phyloP scores from a whole-genome alignment of 2,797 vertebrate species.

The Pelobates cultripes region DNA sequence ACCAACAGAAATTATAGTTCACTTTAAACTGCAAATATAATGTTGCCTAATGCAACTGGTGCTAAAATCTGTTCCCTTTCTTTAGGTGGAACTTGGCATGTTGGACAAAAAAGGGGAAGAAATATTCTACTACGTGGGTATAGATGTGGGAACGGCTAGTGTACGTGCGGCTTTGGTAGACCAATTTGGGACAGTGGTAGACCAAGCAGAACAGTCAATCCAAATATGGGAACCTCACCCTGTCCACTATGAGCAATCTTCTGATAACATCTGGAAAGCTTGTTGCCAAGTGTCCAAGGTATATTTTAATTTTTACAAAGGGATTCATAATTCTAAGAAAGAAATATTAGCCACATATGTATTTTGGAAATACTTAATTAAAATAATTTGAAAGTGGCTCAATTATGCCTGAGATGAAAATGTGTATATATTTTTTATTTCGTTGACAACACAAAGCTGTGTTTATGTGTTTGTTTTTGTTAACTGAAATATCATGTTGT shows the following conservation, averaged over 20 bases:
- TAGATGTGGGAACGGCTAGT: slow-evolving; percentile 91
- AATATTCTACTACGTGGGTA: slow-evolving; percentile 80
- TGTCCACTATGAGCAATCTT: slow-evolving; percentile 91
- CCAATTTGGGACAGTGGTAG: slow-evolving; percentile 70
- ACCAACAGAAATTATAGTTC: no score
- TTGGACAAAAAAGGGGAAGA: slow-evolving; percentile 40
- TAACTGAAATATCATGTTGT: no score
- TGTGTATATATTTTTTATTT: no score
- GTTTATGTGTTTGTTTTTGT: no score
- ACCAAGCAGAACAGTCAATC: slow-evolving; percentile 79
- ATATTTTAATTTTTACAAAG: slow-evolving; percentile 8
- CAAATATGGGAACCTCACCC: slow-evolving; percentile 82
- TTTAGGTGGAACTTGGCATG: slow-evolving; percentile 62
- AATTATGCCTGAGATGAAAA: no score
- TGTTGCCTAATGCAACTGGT: background rate
- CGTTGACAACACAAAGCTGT: no score
- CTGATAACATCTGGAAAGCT: slow-evolving; percentile 87
- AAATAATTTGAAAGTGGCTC: no score
- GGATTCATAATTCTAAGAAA: no score
- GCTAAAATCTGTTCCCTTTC: background rate
- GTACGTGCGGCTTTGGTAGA: slow-evolving; percentile 91
- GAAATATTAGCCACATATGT: no score
- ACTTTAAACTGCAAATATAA: no score
- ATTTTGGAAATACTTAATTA: no score
- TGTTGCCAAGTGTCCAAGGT: slow-evolving; percentile 89